These are phyloP conservation scores for Eupsittula cactorum DNA, from an alignment of 2,113 vertebrate species.

Conservation along the genomic window DNA sequence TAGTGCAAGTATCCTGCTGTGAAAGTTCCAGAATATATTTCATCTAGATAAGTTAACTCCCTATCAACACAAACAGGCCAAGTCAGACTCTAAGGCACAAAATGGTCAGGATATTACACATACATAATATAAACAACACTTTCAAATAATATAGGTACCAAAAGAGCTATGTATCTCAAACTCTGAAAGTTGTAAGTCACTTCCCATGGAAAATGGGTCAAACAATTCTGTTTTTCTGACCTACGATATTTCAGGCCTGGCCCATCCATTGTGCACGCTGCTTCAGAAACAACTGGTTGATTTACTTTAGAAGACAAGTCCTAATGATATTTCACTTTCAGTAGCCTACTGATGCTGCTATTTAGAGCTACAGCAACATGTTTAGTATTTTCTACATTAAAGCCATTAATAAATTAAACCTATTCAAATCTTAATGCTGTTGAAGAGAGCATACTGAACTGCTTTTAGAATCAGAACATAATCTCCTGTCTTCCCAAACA, in stretches of 20 bases:
- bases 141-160: neutral
- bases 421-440: neutral
- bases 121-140: fast-evolving
- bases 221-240: neutral
- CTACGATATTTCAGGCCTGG: neutral
- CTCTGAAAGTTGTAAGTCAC: neutral
- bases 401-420: neutral
- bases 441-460: neutral
- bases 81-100: neutral
- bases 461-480: neutral
- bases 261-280: neutral
- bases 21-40: neutral
- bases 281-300: neutral
- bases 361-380: neutral
- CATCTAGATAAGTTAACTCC: neutral
- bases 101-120: neutral
- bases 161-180: neutral
- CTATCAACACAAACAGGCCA: neutral
- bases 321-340: neutral
- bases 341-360: neutral
- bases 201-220: neutral
- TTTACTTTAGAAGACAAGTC: neutral
- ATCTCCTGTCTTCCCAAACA: neutral
- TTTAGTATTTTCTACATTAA: neutral
- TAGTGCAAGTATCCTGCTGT: neutral